Conservation (phyloP, 2,113 vertebrate genomes). For the Hippoglossus stenolepis region DNA sequence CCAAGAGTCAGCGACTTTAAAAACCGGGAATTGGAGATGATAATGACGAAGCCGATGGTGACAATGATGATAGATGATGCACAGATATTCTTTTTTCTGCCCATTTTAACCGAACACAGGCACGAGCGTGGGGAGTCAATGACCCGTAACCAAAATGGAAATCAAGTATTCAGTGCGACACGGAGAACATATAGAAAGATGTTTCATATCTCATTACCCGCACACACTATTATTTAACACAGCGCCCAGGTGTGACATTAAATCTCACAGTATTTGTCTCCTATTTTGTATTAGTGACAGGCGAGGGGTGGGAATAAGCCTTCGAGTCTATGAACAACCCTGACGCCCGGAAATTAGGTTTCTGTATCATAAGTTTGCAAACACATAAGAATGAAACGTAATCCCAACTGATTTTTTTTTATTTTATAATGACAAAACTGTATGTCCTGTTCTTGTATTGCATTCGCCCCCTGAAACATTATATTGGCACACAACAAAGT, state of each 20-base stretch:
- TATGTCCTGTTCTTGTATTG: too few species aligned
- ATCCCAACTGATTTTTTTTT: neutral
- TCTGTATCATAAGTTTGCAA: neutral
- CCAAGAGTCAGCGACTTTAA: constrained; percentile 24
- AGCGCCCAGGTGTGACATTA: constrained; percentile 45
- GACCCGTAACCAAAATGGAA: constrained; percentile 31
- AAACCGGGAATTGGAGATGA: constrained; percentile 4
- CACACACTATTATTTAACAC: constrained; percentile 21
- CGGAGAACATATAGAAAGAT: constrained; percentile 18
- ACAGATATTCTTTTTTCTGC: neutral
- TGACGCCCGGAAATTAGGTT: neutral
- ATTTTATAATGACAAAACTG: neutral
- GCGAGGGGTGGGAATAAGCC: neutral
- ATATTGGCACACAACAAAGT: neutral
- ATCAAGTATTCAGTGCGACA: constrained; percentile 13
- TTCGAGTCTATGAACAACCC: neutral
- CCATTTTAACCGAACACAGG: neutral
- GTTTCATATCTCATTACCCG: constrained; percentile 59
- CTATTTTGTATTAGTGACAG: constrained; percentile 14
- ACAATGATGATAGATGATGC: constrained; percentile 48
- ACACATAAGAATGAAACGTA: neutral
- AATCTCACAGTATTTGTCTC: constrained; percentile 11
- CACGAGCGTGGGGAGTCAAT: constrained; percentile 14
- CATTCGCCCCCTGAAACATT: neutral
- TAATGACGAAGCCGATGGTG: constrained; percentile 34